Percentiles rank a stretch among this genome's conserved stretches.
These are phyloP conservation scores for Lepidochrysops patricia DNA, from an alignment of 2,888 invertebrate genomes.

Conservation along the genomic window DNA sequence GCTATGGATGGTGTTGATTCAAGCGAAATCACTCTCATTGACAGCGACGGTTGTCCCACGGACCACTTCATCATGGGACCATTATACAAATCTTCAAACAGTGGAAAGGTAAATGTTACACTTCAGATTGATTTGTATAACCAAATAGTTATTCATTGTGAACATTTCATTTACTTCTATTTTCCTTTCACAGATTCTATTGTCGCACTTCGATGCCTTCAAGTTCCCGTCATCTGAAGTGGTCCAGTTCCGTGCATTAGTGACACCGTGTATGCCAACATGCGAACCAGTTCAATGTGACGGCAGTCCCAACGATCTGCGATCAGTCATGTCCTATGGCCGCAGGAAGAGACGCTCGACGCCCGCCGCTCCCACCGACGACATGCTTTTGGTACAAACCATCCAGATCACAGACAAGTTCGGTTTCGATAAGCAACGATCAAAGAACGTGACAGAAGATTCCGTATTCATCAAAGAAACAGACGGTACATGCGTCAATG, in stretches of 20 bases:
- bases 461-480: constrained; percentile 81
- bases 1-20: constrained; percentile 96
- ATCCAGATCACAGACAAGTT: constrained; percentile 95
- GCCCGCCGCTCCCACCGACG: constrained; percentile 77
- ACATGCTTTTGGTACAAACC: constrained; percentile 90
- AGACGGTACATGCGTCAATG: constrained; percentile 80
- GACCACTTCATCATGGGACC: constrained; percentile 96
- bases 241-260: constrained; percentile 95
- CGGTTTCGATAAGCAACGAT: constrained; percentile 83
- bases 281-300: constrained; percentile 95
- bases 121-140: background rate
- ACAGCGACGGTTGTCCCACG: constrained; percentile 93
- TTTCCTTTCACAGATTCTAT: constrained; percentile 76
- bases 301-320: constrained; percentile 87
- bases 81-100: constrained; percentile 85
- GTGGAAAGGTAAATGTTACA: constrained; percentile 79
- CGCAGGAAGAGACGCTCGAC: constrained; percentile 84
- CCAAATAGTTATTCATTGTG: background rate
- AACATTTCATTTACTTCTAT: background rate
- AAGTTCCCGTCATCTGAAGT: constrained; percentile 96
- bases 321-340: constrained; percentile 88
- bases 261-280: constrained; percentile 94
- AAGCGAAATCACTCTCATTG: constrained; percentile 93
- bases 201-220: constrained; percentile 96
- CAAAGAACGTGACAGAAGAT: constrained; percentile 79